A percentile compares a stretch with the other conserved stretches of the same genome.
phyloP scores from a whole-genome alignment of 2,797 vertebrate genomes.

The Pristis pectinata region DNA sequence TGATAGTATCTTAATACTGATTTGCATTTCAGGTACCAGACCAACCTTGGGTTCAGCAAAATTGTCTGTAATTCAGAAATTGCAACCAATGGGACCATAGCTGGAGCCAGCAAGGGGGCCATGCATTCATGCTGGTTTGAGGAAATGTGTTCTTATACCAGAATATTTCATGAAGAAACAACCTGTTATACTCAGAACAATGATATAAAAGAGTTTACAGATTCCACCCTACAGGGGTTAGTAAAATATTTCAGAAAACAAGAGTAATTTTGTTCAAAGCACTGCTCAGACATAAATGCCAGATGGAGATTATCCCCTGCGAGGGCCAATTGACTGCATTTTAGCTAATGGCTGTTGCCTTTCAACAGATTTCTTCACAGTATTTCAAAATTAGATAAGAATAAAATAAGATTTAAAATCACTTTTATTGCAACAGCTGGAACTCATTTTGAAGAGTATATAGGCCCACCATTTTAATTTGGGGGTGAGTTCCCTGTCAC shows the following conservation, averaged over 20 bases:
- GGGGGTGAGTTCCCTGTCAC: too few relatives aligned
- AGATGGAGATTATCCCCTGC: neutral
- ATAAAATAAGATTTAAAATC: slow-evolving; percentile 26
- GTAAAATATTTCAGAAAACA: neutral
- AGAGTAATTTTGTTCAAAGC: slow-evolving; percentile 21
- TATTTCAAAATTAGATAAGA: slow-evolving; percentile 12
- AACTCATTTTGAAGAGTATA: neutral
- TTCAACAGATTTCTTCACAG: slow-evolving; percentile 10
- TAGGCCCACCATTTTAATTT: neutral
- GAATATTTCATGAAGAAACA: neutral
- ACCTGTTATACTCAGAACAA: neutral
- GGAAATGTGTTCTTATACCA: neutral
- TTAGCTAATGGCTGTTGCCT: neutral
- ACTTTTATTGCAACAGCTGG: neutral
- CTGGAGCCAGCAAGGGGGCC: neutral
- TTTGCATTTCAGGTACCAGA: neutral
- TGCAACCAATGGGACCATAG: neutral
- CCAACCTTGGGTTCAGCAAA: neutral
- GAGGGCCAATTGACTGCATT: neutral
- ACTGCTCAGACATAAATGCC: neutral
- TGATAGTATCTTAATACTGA: neutral
- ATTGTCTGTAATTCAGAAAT: neutral
- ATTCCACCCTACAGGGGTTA: neutral
- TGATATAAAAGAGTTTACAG: neutral
- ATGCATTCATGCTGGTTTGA: neutral